A percentile compares a stretch with the other conserved stretches of the same genome.
Conservation (phyloP, 2,797 vertebrate genomes). For the Hipposideros larvatus region DNA sequence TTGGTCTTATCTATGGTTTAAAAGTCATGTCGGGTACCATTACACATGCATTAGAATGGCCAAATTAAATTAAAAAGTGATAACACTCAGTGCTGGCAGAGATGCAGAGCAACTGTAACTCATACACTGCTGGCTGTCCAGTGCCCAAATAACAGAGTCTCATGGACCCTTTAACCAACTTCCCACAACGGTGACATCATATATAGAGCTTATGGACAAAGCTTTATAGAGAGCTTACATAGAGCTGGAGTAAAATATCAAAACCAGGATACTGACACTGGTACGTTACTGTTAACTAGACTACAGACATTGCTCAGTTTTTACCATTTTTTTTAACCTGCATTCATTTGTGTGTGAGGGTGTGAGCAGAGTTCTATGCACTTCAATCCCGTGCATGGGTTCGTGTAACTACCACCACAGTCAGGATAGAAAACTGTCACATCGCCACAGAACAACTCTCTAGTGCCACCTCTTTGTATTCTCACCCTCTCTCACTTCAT, state of each 20-base stretch:
- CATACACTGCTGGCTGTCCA: background rate
- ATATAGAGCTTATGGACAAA: background rate
- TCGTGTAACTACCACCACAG: background rate
- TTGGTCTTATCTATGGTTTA: too few relatives aligned
- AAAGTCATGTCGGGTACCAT: too few relatives aligned
- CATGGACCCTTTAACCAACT: background rate
- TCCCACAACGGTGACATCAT: background rate
- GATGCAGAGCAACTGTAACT: background rate
- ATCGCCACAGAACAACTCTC: background rate
- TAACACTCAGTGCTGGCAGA: background rate
- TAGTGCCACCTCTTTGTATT: background rate
- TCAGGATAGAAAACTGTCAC: background rate
- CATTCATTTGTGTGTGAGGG: background rate
- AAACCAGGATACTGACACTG: background rate
- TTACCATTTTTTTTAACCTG: background rate
- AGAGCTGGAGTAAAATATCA: background rate
- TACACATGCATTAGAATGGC: too few relatives aligned
- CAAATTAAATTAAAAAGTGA: background rate
- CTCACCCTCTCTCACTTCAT: background rate
- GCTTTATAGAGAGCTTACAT: background rate
- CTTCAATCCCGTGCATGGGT: background rate
- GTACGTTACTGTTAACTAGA: background rate
- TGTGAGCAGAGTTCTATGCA: background rate
- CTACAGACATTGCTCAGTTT: background rate
- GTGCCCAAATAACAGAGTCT: background rate